Evolutionary conservation across 2,797 vertebrate genomes (phyloP), one percentile per base, ranked within the genome.

Genomic region (Meriones psammophilus): DNA sequence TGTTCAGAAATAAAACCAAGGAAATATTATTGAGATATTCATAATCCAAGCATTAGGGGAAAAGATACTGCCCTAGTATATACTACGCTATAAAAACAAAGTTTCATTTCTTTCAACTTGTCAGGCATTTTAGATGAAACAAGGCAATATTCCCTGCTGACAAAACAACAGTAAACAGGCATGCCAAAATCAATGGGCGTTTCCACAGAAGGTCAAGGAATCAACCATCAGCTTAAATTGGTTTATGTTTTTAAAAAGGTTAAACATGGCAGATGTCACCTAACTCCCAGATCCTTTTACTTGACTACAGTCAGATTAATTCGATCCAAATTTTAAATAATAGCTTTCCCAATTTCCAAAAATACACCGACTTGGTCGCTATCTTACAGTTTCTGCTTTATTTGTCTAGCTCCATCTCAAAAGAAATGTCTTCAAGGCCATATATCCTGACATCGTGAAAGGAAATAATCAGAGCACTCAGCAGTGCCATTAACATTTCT

Each of bases 11-110:
- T 50, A 85, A 95, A 95, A 96, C 93, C 93, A 96, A 98, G 96
- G 98, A 97, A 98, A 97, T 94, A 98, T 73, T 36, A 86, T 93
- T 98, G 98, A 98, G 89, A 96, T 98, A 97, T 89, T 98, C 97
- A 98, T 96, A 98, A 98, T 96, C 95, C 98, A 98, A 98, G 96
- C 92, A 97, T 28, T 83, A 95, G 88, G 92, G 91, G 94, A 97
- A 96, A 95, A 97, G 95, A 93, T 74, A 97, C 86, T 22, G 66
- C 36, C 69, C 85, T 60, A 80, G 96, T 97, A 76, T 97, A 97
- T 83, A 97, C 88, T 50, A 0, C 54, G 96, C 95, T 81, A 96
- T n/a, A 95, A 96, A 54, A 97, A 97, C 94, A 97, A 97, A 98
- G 92, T 93, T 97, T 96, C 94, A 83, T 97, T 97, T 97, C 89